Evolutionary conservation across 2,888 invertebrate species (phyloP).

Genomic region (Torymus texanus): DNA sequence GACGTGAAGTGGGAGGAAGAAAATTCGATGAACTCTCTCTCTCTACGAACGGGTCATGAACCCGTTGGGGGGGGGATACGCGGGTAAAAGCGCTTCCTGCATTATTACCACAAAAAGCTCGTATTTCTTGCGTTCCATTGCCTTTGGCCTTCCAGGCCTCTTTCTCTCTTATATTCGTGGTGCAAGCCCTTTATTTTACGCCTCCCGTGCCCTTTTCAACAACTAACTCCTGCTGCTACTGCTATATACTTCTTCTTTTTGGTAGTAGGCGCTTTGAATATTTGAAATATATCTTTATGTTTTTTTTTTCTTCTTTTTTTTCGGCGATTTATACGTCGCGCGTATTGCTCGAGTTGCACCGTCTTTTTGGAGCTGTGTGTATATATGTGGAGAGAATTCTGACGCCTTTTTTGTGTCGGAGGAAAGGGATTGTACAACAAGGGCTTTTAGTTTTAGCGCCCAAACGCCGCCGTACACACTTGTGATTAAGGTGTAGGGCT

Average conservation of each 20-base stretch:
- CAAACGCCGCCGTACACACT: not conserved
- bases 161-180: not conserved
- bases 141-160: not conserved
- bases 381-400: not conserved
- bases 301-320: not conserved
- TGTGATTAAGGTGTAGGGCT: not conserved
- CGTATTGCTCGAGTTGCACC: constrained; percentile 2
- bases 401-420: not conserved
- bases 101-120: constrained; percentile 62
- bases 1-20: constrained; percentile 16
- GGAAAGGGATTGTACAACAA: not conserved
- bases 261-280: constrained; percentile 46
- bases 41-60: constrained; percentile 35
- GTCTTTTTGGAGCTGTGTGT: no score
- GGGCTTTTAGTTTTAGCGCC: constrained; percentile 8
- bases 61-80: not conserved
- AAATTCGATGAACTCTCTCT: constrained; percentile 30
- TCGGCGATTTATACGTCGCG: not conserved
- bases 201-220: constrained; percentile 6
- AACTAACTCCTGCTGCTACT: not conserved
- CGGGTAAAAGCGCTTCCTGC: constrained; percentile 41
- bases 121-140: constrained; percentile 59
- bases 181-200: constrained; percentile 49
- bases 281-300: constrained; percentile 46
- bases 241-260: not conserved